Conservation (phyloP, 2,888 invertebrate genomes). For the Mayetiola destructor region DNA sequence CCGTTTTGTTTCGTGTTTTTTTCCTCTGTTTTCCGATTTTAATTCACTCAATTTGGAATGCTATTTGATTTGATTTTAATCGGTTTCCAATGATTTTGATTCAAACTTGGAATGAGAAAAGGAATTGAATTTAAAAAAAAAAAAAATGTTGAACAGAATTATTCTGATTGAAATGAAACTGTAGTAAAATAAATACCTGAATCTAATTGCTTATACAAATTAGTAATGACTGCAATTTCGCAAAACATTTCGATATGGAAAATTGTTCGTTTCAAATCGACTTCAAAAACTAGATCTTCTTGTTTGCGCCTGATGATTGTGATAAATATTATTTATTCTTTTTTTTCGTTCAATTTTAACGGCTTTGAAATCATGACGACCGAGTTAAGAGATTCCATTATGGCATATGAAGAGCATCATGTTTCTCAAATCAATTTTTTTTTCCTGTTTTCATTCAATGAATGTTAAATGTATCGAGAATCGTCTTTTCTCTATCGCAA, state of each 20-base stretch:
- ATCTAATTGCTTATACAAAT: background rate
- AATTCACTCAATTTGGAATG: conserved; percentile 9
- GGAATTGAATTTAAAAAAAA: background rate
- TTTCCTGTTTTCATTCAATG: background rate
- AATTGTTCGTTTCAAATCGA: background rate
- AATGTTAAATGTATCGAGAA: background rate
- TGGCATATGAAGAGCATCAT: background rate
- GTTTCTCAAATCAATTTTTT: background rate
- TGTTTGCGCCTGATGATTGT: background rate
- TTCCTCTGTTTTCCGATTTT: background rate
- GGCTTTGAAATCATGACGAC: background rate
- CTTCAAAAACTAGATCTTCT: background rate
- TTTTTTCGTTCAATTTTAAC: background rate
- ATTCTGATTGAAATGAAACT: too few relatives aligned
- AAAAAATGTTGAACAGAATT: background rate
- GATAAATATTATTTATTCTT: too few relatives aligned
- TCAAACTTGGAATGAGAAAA: too few relatives aligned
- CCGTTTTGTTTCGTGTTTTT: too few relatives aligned
- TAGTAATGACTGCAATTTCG: background rate
- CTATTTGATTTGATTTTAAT: conserved; percentile 7
- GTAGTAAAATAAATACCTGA: background rate
- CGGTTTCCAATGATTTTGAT: conserved; percentile 6
- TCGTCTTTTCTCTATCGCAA: background rate
- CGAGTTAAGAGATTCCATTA: background rate
- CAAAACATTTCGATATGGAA: background rate